Evolutionary conservation across 92 coral and sea anemone genomes (phyloP).

Genomic region (Parazoanthus swiftii): DNA sequence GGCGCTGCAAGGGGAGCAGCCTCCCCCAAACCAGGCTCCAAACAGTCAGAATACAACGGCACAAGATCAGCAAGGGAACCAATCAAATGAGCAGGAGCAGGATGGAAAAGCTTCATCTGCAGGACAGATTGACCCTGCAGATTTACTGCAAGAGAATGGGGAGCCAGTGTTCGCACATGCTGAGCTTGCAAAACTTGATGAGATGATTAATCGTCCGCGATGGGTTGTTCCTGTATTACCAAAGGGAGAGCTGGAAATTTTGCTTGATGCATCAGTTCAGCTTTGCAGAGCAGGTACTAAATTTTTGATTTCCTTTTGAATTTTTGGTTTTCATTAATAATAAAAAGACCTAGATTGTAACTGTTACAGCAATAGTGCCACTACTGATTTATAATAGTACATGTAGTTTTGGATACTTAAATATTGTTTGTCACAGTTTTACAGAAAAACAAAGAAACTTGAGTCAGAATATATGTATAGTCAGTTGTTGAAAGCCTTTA

Average conservation of each 20-base stretch:
- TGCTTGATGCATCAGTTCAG: constrained; percentile 85
- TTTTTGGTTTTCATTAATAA: too few species aligned
- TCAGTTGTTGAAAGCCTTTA: too few species aligned
- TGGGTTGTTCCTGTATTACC: constrained; percentile 99
- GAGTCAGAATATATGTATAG: too few species aligned
- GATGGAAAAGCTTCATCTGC: constrained; percentile 41
- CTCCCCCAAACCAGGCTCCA: constrained; percentile 71
- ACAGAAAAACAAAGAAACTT: neutral
- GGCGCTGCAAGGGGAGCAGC: constrained; percentile 71
- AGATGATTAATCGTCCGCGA: constrained; percentile 93
- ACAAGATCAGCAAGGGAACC: constrained; percentile 55
- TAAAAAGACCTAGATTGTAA: too few species aligned
- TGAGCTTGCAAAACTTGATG: constrained; percentile 94
- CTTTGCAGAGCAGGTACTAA: constrained; percentile 91
- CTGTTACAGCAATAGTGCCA: too few species aligned
- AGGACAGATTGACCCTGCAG: constrained; percentile 63
- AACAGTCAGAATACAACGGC: constrained; percentile 46
- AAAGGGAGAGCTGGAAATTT: constrained; percentile 96
- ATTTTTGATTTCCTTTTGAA: too few species aligned
- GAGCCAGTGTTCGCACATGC: constrained; percentile 83
- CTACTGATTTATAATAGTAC: neutral
- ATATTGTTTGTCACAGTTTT: neutral
- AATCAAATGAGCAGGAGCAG: constrained; percentile 51
- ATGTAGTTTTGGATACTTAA: neutral
- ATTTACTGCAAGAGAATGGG: constrained; percentile 78